Conservation (phyloP, 1,140 invertebrate genomes). For the Caenorhabditis inopinata region DNA sequence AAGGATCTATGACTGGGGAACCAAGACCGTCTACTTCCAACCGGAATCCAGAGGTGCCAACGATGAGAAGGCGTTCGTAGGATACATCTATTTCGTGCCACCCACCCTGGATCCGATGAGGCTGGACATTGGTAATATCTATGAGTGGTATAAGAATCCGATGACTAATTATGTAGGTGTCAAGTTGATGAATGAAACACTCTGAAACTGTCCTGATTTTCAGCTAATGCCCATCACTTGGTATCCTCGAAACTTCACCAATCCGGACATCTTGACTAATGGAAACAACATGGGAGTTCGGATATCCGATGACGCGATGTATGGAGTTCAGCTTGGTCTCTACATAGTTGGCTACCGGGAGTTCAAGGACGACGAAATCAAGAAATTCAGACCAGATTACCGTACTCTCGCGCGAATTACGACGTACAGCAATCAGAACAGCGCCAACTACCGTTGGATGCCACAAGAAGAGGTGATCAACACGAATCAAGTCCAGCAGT, state of each 20-base stretch:
- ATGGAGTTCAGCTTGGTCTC: conserved; percentile 61
- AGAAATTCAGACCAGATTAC: conserved; percentile 65
- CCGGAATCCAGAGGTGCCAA: conserved; percentile 60
- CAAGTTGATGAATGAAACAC: not conserved
- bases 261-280: conserved; percentile 53
- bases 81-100: conserved; percentile 65
- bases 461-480: conserved; percentile 65
- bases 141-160: conserved; percentile 66
- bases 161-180: conserved; percentile 48
- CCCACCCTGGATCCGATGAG: conserved; percentile 63
- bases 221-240: conserved; percentile 63
- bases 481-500: conserved; percentile 61
- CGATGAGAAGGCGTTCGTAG: conserved; percentile 65
- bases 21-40: conserved; percentile 65
- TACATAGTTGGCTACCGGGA: conserved; percentile 66
- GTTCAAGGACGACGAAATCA: conserved; percentile 64
- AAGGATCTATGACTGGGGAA: conserved; percentile 65
- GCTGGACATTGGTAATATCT: conserved; percentile 64
- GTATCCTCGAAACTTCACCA: conserved; percentile 66
- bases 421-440: conserved; percentile 60
- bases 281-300: conserved; percentile 39
- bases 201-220: not conserved
- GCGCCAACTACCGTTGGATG: conserved; percentile 60
- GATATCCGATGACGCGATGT: conserved; percentile 60
- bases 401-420: conserved; percentile 58